Base-by-base conservation (phyloP, 1,140 invertebrate species). In the Tenebrio molitor region DNA sequence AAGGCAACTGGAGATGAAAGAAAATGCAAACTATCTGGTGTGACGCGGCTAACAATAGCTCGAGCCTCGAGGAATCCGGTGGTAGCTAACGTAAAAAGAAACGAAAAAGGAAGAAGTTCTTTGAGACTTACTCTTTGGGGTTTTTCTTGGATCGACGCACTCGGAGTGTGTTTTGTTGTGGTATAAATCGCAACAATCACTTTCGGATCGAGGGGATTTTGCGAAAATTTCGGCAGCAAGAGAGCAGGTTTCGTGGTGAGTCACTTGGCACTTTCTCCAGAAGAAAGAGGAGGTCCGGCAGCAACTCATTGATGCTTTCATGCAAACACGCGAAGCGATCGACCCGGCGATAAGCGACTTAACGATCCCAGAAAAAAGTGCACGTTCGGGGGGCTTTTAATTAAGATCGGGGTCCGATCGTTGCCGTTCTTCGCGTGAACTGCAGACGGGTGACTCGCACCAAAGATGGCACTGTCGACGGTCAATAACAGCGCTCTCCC, bases 211-310 rank as follows among this genome's bases (percentile, higher is more conserved):
- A 33, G 10, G 6, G 8, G 12, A 17, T 17, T 50, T 50, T 50
- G 17, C 15, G 8, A n/a, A 58, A 14, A 58, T 58, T 58, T 29
- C 3, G n/a, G 3, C 15, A 29, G 14, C 25, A 10, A 29, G 50
- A 58, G n/a, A 58, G 21, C 50, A 21, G 50, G 50, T 58, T 58
- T 58, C 8, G 8, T 12, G 21, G 50, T 58, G 50, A 58, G 50
- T 58, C 50, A 58, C 8, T 58, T 39, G 5, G 23, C 50, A 58
- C 50, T 58, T 58, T 58, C 50, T 58, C 50, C 19, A 21, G 12
- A 14, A 58, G 23, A 58, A 58, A 58, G 50, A 58, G 23, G 12
- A n/a, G n/a, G n/a, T n/a, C n/a, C n/a, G 29, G 7, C 50, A 21
- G 23, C 25, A 58, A 58, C 23, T 29, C 50, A 29, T 29, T 58